Conservation (phyloP, 2,797 vertebrate species). For the Xerus rutilus region DNA sequence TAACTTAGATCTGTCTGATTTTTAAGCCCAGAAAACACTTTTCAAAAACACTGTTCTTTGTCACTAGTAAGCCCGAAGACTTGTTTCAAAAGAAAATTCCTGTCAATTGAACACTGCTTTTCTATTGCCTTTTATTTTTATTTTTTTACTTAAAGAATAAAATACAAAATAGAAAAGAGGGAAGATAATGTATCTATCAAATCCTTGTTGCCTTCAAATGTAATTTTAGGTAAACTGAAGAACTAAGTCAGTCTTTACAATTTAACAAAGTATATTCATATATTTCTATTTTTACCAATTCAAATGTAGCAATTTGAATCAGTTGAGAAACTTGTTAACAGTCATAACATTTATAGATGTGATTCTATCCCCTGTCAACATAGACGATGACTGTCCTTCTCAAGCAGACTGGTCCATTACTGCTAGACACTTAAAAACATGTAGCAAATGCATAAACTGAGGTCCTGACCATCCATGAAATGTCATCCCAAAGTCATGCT, state of each 20-base stretch:
- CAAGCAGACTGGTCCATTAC: neutral
- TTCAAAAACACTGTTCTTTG: neutral
- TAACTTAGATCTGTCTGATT: neutral
- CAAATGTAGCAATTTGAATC: neutral
- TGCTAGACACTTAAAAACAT: neutral
- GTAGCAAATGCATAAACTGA: neutral
- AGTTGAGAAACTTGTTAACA: neutral
- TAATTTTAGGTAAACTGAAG: neutral
- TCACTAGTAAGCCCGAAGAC: neutral
- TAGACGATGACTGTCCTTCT: neutral
- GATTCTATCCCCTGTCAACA: neutral
- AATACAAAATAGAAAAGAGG: neutral
- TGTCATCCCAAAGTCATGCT: neutral
- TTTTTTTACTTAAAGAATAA: neutral
- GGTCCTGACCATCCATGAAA: neutral
- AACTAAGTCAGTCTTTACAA: neutral
- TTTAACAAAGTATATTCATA: neutral
- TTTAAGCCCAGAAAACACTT: neutral
- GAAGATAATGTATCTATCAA: neutral
- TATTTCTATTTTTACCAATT: neutral
- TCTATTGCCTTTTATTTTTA: too few relatives aligned
- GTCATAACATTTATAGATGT: neutral
- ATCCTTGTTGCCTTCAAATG: neutral
- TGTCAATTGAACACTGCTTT: neutral
- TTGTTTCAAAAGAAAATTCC: neutral